These are phyloP conservation scores for Dioctria linearis DNA, from an alignment of 2,888 invertebrate genomes.

Conservation along the genomic window DNA sequence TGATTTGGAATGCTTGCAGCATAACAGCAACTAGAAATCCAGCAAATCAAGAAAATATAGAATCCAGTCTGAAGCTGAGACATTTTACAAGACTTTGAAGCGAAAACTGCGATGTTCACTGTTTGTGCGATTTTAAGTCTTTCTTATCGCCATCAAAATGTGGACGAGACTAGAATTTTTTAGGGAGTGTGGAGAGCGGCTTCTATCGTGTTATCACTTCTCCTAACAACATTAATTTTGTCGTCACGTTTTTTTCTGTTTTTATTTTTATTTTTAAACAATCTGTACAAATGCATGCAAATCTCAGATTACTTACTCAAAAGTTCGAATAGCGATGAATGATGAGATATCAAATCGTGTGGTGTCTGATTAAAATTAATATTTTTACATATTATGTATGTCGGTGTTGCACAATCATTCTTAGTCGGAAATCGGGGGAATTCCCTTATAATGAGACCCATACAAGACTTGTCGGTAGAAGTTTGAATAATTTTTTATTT, in stretches of 20 bases:
- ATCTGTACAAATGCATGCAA: neutral
- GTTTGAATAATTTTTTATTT: no score
- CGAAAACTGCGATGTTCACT: neutral
- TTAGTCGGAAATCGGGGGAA: no score
- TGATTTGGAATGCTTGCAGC: neutral
- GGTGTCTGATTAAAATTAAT: no score
- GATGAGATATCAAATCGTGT: no score
- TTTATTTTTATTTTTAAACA: neutral
- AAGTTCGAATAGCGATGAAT: no score
- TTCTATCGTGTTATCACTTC: neutral
- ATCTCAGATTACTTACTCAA: no score
- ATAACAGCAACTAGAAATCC: neutral
- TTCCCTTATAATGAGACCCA: no score
- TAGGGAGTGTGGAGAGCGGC: neutral
- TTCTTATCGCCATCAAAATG: neutral
- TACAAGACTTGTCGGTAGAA: no score
- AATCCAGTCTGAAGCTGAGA: neutral
- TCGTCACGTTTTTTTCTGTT: neutral
- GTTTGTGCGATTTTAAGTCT: neutral
- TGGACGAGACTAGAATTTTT: neutral
- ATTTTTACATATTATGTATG: no score
- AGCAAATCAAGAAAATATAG: neutral
- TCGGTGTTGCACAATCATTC: no score
- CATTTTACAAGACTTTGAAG: neutral
- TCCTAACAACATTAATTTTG: neutral